Evolutionary conservation across 2,888 invertebrate species (phyloP).

Genomic region (Lymantria dispar): DNA sequence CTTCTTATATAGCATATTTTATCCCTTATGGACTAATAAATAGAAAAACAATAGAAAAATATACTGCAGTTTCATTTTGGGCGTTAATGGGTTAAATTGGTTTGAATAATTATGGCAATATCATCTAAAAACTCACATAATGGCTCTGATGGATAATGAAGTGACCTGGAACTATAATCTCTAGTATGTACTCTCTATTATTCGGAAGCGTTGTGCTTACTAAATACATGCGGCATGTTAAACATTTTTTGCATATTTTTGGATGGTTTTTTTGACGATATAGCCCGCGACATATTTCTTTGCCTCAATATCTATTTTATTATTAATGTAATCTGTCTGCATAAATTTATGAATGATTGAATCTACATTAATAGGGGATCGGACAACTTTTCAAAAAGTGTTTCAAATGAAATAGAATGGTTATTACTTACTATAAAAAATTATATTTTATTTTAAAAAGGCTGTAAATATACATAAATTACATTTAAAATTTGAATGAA

Average conservation of each 20-base stretch:
- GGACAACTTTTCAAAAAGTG: too few relatives aligned
- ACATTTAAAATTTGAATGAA: too few relatives aligned
- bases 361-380: not conserved
- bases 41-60: too few relatives aligned
- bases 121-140: conserved; percentile 5
- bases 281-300: conserved; percentile 2
- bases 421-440: too few relatives aligned
- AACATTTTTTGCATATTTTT: not conserved
- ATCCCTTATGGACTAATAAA: too few relatives aligned
- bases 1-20: too few relatives aligned
- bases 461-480: too few relatives aligned
- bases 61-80: too few relatives aligned
- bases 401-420: not conserved
- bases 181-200: conserved; percentile 7
- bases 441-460: too few relatives aligned
- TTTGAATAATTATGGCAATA: conserved; percentile 7
- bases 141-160: conserved; percentile 9
- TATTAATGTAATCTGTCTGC: not conserved
- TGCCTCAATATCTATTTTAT: not conserved
- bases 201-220: conserved; percentile 7
- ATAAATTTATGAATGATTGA: not conserved
- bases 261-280: not conserved
- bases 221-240: conserved; percentile 4
- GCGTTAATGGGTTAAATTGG: too few relatives aligned
- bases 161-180: conserved; percentile 4